phyloP scores from a whole-genome alignment of 2,888 invertebrate species.

The Xestia c-nigrum region DNA sequence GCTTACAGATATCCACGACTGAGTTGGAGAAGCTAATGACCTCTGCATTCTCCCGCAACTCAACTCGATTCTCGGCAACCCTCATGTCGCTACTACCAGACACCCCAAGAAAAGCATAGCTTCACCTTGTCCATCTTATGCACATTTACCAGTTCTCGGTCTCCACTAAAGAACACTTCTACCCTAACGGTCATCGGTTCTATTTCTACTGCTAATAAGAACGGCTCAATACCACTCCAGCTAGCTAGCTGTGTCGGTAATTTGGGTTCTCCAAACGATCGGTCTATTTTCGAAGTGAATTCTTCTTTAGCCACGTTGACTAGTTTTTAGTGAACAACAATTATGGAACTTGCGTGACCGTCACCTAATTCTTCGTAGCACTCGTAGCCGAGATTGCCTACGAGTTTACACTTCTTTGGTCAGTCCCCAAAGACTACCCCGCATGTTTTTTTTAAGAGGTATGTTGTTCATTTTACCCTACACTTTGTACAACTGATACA shows the following conservation, averaged over 20 bases:
- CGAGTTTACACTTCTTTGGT: too few relatives aligned
- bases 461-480: conserved; percentile 3
- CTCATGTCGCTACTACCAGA: background rate
- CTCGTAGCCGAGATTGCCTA: too few relatives aligned
- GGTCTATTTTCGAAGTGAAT: too few relatives aligned
- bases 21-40: background rate
- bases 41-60: background rate
- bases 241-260: background rate
- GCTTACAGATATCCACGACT: background rate
- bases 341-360: too few relatives aligned
- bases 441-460: background rate
- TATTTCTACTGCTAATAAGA: background rate
- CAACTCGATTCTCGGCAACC: background rate
- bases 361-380: too few relatives aligned
- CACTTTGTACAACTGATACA: conserved; percentile 24
- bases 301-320: too few relatives aligned
- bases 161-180: background rate
- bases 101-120: background rate
- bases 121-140: background rate
- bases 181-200: background rate
- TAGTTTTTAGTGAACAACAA: too few relatives aligned
- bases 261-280: background rate
- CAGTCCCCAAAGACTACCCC: too few relatives aligned
- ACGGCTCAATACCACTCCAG: background rate
- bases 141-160: background rate